Percentiles rank a stretch among this genome's conserved stretches.
phyloP scores from a whole-genome alignment of 2,888 invertebrate genomes.

The Allacma fusca region DNA sequence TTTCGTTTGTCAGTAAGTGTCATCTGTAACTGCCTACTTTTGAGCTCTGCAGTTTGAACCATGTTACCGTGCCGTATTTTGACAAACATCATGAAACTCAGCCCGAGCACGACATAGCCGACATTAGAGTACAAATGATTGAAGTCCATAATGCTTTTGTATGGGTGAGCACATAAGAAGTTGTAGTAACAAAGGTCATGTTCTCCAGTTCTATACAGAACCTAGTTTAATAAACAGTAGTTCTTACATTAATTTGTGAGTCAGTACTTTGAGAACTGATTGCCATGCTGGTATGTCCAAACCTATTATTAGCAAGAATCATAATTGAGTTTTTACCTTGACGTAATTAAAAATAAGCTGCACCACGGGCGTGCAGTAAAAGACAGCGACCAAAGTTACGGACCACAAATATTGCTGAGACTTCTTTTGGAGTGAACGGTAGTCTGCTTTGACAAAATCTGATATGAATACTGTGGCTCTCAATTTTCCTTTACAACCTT shows the following conservation, averaged over 20 bases:
- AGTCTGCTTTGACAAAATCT: slow-evolving; percentile 33
- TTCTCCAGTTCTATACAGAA: slow-evolving; percentile 80
- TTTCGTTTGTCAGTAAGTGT: neutral
- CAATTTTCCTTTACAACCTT: slow-evolving; percentile 11
- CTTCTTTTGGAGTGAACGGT: slow-evolving; percentile 67
- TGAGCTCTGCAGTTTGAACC: neutral
- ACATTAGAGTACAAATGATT: slow-evolving; percentile 88
- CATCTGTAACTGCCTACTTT: neutral
- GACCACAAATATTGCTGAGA: slow-evolving; percentile 78
- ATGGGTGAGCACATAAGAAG: slow-evolving; percentile 83
- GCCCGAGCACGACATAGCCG: slow-evolving; percentile 80
- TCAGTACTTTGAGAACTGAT: no score
- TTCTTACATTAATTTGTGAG: no score
- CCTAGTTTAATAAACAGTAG: neutral
- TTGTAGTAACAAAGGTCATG: slow-evolving; percentile 91
- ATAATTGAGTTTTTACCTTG: no score
- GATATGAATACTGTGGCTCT: slow-evolving; percentile 18
- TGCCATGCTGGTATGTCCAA: no score
- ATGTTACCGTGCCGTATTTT: slow-evolving; percentile 39
- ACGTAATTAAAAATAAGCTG: slow-evolving; percentile 71
- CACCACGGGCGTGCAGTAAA: slow-evolving; percentile 84
- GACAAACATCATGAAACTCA: slow-evolving; percentile 78
- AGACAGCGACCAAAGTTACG: slow-evolving; percentile 78
- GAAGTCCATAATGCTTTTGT: slow-evolving; percentile 79
- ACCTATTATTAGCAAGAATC: no score